Conservation (phyloP, 2,113 vertebrate species). For the Hepsetus odoe region DNA sequence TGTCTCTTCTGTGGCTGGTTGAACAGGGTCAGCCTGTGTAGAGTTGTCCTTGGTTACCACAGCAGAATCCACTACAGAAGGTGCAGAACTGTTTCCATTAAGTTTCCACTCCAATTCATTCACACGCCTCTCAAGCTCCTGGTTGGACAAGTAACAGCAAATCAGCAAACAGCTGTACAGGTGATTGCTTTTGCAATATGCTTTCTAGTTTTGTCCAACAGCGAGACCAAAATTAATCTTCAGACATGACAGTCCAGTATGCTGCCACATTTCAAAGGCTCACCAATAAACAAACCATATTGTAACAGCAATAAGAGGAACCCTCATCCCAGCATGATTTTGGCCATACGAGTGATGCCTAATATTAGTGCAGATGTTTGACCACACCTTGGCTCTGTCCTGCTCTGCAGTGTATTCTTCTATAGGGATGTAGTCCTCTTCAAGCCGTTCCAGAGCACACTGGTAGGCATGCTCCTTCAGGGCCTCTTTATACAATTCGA, state of each 20-base stretch:
- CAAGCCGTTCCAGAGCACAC: constrained; percentile 82
- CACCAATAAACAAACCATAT: no score
- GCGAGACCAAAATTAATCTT: no score
- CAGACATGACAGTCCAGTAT: no score
- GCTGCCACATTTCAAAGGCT: no score
- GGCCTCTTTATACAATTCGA: constrained; percentile 90
- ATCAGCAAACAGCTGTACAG: not conserved
- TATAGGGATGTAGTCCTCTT: constrained; percentile 82
- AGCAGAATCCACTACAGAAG: no score
- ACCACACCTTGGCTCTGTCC: constrained; percentile 80
- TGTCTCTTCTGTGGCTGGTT: not conserved
- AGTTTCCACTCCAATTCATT: constrained; percentile 60
- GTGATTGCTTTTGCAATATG: no score
- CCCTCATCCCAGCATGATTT: no score
- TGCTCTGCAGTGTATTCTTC: constrained; percentile 84
- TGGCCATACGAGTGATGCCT: not conserved
- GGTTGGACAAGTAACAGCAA: not conserved
- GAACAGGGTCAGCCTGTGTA: constrained; percentile 53
- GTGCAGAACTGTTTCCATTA: not conserved
- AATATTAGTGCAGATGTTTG: no score
- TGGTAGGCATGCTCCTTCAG: constrained; percentile 87
- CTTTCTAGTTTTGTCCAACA: no score
- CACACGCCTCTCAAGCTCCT: constrained; percentile 69
- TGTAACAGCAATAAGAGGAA: no score
- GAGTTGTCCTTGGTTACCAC: constrained; percentile 52